Evolutionary conservation across 2,888 invertebrate genomes (phyloP).

Genomic region (Pimpla rufipes): DNA sequence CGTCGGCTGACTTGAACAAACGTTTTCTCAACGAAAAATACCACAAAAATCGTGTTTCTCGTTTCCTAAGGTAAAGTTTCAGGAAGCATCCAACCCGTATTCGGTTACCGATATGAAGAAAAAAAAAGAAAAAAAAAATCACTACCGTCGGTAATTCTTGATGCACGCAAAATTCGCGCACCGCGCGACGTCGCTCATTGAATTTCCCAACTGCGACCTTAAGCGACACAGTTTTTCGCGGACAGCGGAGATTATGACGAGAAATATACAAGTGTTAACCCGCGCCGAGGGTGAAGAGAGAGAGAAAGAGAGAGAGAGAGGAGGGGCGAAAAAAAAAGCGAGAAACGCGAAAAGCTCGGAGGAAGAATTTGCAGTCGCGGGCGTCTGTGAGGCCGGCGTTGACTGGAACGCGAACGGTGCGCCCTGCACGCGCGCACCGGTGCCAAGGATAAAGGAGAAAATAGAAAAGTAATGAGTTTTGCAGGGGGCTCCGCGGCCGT

Average conservation of each 20-base stretch:
- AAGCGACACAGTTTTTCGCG: constrained; percentile 43
- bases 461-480: constrained; percentile 75
- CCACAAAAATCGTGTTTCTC: no score
- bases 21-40: no score
- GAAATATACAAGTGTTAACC: constrained; percentile 57
- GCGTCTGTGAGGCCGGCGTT: background rate
- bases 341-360: constrained; percentile 30
- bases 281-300: constrained; percentile 2
- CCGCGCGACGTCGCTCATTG: background rate
- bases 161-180: background rate
- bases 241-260: constrained; percentile 60
- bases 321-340: constrained; percentile 50
- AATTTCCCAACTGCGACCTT: constrained; percentile 2
- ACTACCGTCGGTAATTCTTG: no score
- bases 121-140: no score
- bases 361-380: constrained; percentile 53
- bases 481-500: constrained; percentile 60
- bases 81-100: no score
- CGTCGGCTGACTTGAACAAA: no score
- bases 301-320: constrained; percentile 13
- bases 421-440: constrained; percentile 41
- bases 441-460: constrained; percentile 69
- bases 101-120: no score
- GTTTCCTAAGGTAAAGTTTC: no score
- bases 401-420: constrained; percentile 48